phyloP scores from a whole-genome alignment of 2,797 vertebrate species.

The Danionella dracula region DNA sequence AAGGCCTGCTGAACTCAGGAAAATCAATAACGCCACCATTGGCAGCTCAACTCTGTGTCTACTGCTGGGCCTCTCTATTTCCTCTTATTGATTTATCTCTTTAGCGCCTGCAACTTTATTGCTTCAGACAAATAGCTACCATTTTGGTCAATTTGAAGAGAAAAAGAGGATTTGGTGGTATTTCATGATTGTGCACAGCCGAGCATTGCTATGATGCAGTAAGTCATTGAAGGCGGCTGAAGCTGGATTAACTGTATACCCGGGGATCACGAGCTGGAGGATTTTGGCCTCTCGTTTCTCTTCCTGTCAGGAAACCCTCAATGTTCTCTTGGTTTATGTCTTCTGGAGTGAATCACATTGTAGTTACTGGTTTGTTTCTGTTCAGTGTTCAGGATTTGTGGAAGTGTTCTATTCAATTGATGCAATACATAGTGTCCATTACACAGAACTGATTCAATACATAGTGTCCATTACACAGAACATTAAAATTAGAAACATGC shows the following conservation, averaged over 20 bases:
- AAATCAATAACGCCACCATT: conserved; percentile 91
- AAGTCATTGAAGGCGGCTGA: conserved; percentile 34
- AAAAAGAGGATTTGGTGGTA: conserved; percentile 62
- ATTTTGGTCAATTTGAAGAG: conserved; percentile 73
- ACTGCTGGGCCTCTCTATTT: conserved; percentile 70
- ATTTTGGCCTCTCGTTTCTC: neutral
- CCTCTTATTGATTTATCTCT: conserved; percentile 78
- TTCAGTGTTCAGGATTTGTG: neutral
- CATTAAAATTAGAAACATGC: too few species aligned
- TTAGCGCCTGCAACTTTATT: conserved; percentile 72
- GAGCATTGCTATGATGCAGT: conserved; percentile 38
- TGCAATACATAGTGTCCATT: neutral
- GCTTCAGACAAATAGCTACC: conserved; percentile 78
- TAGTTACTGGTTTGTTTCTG: neutral
- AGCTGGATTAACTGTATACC: conserved; percentile 41
- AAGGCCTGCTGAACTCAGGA: conserved; percentile 89
- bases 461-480: too few species aligned
- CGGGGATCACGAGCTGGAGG: conserved; percentile 9
- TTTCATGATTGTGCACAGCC: conserved; percentile 46
- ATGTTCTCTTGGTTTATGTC: neutral
- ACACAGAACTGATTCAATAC: too few species aligned
- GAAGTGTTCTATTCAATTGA: too few species aligned
- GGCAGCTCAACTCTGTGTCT: conserved; percentile 62
- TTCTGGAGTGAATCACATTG: neutral
- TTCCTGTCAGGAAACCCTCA: neutral